A percentile compares a stretch with the other conserved stretches of the same genome.
phyloP scores from a whole-genome alignment of 2,797 vertebrate species.

The Gadopsis marmoratus region DNA sequence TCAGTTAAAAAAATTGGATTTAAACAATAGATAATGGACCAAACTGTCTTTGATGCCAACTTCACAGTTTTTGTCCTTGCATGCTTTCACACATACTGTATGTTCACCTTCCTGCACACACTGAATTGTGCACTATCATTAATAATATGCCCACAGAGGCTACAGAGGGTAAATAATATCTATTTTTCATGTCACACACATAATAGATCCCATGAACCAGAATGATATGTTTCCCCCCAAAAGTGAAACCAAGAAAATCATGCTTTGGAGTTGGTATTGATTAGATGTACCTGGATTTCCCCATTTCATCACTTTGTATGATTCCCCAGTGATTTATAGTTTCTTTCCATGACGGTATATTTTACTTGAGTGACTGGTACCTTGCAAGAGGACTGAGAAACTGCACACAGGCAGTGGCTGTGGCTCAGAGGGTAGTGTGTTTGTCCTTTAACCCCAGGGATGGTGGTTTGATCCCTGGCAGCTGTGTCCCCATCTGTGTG shows the following conservation, averaged over 20 bases:
- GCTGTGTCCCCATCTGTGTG: no score
- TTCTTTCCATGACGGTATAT: slow-evolving; percentile 43
- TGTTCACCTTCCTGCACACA: slow-evolving; percentile 13
- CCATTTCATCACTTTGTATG: slow-evolving; percentile 65
- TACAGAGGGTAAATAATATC: slow-evolving; percentile 51
- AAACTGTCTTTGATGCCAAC: slow-evolving; percentile 11
- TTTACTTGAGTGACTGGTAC: slow-evolving; percentile 55
- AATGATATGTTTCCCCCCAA: slow-evolving; percentile 49
- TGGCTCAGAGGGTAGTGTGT: no score
- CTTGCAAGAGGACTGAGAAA: slow-evolving; percentile 26
- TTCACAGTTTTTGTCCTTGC: background rate
- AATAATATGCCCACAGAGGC: slow-evolving; percentile 38
- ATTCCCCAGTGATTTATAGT: slow-evolving; percentile 64
- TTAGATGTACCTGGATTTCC: slow-evolving; percentile 54
- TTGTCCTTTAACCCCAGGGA: no score
- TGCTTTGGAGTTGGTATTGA: slow-evolving; percentile 57
- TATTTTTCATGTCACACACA: slow-evolving; percentile 63
- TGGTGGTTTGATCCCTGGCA: no score
- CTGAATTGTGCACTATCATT: slow-evolving; percentile 32
- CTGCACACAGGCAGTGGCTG: no score
- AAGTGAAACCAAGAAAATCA: slow-evolving; percentile 52
- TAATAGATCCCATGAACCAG: slow-evolving; percentile 50
- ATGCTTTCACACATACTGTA: slow-evolving; percentile 15
- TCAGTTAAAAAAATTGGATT: background rate
- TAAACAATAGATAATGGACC: background rate